phyloP scores from a whole-genome alignment of 2,797 vertebrate genomes.

The Pagetopsis macropterus region DNA sequence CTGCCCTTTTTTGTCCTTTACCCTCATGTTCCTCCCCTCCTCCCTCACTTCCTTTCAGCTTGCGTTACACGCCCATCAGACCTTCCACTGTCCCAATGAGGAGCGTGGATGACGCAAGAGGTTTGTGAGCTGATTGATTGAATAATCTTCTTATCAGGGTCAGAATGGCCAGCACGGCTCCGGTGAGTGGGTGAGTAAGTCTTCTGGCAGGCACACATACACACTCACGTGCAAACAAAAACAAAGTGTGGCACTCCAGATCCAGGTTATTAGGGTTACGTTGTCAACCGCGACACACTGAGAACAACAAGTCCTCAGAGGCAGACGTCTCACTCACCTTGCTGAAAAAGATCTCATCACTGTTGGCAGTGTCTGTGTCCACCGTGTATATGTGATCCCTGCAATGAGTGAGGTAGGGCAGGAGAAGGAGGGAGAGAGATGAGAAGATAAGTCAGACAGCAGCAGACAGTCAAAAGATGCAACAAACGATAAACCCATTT shows the following conservation, averaged over 20 bases:
- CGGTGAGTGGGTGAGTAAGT: slow-evolving; percentile 54
- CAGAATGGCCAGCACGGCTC: slow-evolving; percentile 45
- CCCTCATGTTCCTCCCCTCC: neutral
- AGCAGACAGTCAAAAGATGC: slow-evolving; percentile 69
- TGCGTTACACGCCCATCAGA: slow-evolving; percentile 41
- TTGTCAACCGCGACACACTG: slow-evolving; percentile 49
- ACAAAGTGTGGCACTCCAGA: slow-evolving; percentile 27
- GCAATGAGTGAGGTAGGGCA: slow-evolving; percentile 42
- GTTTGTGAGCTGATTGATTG: slow-evolving; percentile 74
- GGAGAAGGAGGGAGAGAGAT: slow-evolving; percentile 45
- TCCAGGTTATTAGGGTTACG: slow-evolving; percentile 54
- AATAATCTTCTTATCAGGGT: slow-evolving; percentile 81
- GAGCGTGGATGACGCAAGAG: slow-evolving; percentile 74
- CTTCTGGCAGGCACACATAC: slow-evolving; percentile 40
- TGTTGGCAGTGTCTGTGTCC: slow-evolving; percentile 92
- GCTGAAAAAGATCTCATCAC: slow-evolving; percentile 98
- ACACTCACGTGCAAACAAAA: slow-evolving; percentile 33
- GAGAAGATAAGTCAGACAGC: slow-evolving; percentile 72
- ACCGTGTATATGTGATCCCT: slow-evolving; percentile 99
- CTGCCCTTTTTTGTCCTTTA: slow-evolving; percentile 3
- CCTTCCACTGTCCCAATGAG: slow-evolving; percentile 50
- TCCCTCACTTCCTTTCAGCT: slow-evolving; percentile 36
- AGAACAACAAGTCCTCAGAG: slow-evolving; percentile 58
- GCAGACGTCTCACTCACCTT: slow-evolving; percentile 90
- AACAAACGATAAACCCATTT: slow-evolving; percentile 67